A percentile compares a stretch with the other conserved stretches of the same genome.
These are phyloP conservation scores for Thalassophryne amazonica DNA, from an alignment of 2,797 vertebrate species.

Conservation along the genomic window DNA sequence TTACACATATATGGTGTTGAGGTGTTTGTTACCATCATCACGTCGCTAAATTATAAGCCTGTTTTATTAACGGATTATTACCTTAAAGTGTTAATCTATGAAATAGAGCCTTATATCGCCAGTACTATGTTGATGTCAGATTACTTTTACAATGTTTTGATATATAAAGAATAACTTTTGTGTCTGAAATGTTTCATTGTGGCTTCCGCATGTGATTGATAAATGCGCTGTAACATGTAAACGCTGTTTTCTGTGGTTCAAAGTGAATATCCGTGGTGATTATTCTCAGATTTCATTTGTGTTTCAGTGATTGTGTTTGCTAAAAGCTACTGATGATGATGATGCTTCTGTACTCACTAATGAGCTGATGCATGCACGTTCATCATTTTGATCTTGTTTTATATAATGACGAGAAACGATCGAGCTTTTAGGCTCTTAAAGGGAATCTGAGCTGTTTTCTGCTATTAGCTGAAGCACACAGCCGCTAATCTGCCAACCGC, in stretches of 20 bases:
- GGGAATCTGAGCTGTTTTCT: conserved; percentile 13
- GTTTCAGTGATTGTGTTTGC: conserved; percentile 50
- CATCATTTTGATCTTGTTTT: conserved; percentile 20
- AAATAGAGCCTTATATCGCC: conserved; percentile 56
- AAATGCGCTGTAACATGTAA: conserved; percentile 43
- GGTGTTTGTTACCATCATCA: conserved; percentile 27
- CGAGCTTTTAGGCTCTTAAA: conserved; percentile 13
- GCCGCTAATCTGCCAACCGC: too few relatives aligned
- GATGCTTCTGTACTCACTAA: conserved; percentile 31
- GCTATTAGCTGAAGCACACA: conserved; percentile 11
- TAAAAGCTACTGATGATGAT: conserved; percentile 40
- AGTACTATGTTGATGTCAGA: conserved; percentile 66
- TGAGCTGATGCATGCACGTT: conserved; percentile 46
- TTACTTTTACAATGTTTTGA: conserved; percentile 37
- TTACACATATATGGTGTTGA: too few relatives aligned
- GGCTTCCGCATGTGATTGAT: conserved; percentile 47
- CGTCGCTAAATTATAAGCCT: conserved; percentile 15
- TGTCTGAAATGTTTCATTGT: conserved; percentile 51
- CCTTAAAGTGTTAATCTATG: conserved; percentile 8
- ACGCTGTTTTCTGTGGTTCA: conserved; percentile 46
- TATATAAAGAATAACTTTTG: conserved; percentile 43
- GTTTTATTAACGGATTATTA: conserved; percentile 15
- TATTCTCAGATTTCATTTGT: conserved; percentile 17
- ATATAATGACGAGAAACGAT: conserved; percentile 3
- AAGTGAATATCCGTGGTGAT: conserved; percentile 49